Evolutionary conservation across 2,113 vertebrate species (phyloP).

Genomic region (Pseudorasbora parva): DNA sequence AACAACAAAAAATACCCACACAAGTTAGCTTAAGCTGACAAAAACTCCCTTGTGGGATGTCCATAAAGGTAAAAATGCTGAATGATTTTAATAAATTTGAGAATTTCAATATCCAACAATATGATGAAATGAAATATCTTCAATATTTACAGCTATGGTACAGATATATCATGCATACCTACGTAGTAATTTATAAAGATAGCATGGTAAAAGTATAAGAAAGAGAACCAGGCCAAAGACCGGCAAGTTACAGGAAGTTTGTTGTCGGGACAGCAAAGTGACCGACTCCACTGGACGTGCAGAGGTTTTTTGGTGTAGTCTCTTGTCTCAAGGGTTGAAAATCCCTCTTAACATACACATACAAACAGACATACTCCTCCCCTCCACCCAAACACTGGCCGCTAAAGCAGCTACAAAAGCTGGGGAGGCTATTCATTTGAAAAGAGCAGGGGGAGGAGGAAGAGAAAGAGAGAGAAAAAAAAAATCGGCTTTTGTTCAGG

Average conservation of each 20-base stretch:
- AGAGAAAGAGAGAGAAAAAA: conserved; percentile 26
- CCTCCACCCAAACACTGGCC: conserved; percentile 27
- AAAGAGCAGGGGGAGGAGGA: conserved; percentile 39
- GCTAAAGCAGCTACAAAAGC: conserved; percentile 53
- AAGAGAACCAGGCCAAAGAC: not conserved
- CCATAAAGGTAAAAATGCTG: not conserved
- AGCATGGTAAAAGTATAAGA: not conserved
- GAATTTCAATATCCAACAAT: too few relatives aligned
- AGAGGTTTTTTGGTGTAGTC: conserved; percentile 28
- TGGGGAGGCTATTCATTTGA: conserved; percentile 45
- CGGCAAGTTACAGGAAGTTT: not conserved
- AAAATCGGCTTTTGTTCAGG: conserved; percentile 47
- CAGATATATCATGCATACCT: not conserved
- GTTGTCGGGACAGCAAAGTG: conserved; percentile 5
- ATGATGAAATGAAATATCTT: not conserved
- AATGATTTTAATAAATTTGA: too few relatives aligned
- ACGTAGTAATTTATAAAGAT: not conserved
- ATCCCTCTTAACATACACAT: conserved; percentile 37
- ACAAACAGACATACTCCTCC: conserved; percentile 15
- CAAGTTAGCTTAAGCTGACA: not conserved
- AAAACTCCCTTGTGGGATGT: not conserved
- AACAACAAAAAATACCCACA: not conserved
- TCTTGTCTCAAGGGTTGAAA: conserved; percentile 21
- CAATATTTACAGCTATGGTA: not conserved
- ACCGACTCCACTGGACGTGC: not conserved